Conservation (phyloP, 2,888 invertebrate genomes). For the Seladonia tumulorum region DNA sequence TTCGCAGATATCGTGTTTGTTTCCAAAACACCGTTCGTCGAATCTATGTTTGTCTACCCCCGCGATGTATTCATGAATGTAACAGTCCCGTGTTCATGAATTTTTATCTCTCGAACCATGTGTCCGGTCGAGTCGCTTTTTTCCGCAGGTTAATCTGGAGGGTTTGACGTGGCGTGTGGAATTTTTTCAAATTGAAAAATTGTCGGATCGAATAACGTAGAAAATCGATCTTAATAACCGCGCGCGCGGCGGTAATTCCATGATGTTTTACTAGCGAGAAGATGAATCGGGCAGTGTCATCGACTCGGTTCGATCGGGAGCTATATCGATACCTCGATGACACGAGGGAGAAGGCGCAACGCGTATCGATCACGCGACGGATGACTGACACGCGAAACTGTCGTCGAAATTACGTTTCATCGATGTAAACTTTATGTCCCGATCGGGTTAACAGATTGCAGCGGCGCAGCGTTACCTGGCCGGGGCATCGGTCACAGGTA, state of each 20-base stretch:
- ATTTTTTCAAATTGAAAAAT: not conserved
- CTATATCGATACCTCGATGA: not conserved
- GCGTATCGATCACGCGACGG: constrained; percentile 43
- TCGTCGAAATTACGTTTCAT: constrained; percentile 57
- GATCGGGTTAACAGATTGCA: constrained; percentile 59
- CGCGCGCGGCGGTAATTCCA: not conserved
- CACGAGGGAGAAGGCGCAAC: constrained; percentile 4
- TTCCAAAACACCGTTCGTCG: not conserved
- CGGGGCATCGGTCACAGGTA: constrained; percentile 53
- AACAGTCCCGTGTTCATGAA: not conserved
- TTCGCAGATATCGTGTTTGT: not conserved
- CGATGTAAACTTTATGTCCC: constrained; percentile 57
- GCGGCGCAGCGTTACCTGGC: constrained; percentile 37
- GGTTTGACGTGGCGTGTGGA: not conserved
- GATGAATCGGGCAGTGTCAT: not conserved
- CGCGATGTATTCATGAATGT: not conserved
- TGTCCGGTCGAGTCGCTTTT: not conserved
- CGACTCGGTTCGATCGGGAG: not conserved
- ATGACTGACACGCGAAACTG: constrained; percentile 39
- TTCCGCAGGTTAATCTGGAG: not conserved
- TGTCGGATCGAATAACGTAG: not conserved
- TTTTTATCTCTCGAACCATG: not conserved
- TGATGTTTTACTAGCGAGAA: not conserved
- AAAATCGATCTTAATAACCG: not conserved
- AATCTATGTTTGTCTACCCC: not conserved